phyloP scores from a whole-genome alignment of 2,888 invertebrate genomes.

The Nomada hirtipes region DNA sequence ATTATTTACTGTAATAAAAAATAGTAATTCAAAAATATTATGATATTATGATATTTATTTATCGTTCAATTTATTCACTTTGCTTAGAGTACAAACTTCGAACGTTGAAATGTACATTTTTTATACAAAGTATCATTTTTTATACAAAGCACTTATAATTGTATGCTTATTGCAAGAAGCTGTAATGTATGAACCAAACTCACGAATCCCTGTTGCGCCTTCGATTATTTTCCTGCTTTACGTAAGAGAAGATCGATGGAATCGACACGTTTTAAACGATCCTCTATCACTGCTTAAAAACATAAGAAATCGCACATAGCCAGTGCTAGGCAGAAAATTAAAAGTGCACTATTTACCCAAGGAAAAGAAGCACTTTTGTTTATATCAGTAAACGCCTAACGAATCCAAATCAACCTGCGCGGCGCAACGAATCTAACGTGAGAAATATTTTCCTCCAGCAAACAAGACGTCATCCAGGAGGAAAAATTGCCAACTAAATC shows the following conservation, averaged over 20 bases:
- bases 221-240: background rate
- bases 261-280: background rate
- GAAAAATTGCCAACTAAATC: conserved; percentile 9
- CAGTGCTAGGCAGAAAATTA: background rate
- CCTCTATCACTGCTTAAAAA: too few relatives aligned
- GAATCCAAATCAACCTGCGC: background rate
- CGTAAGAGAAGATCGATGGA: conserved; percentile 3
- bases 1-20: too few relatives aligned
- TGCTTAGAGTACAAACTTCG: too few relatives aligned
- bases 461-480: conserved; percentile 4
- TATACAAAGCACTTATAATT: background rate
- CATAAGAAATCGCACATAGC: too few relatives aligned
- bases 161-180: background rate
- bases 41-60: too few relatives aligned
- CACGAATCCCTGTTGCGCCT: background rate
- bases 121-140: background rate
- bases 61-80: too few relatives aligned
- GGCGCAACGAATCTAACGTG: background rate
- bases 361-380: too few relatives aligned
- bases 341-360: background rate
- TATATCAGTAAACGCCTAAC: background rate
- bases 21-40: too few relatives aligned
- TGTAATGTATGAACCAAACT: background rate
- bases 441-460: background rate
- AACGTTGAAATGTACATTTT: background rate